Base-by-base conservation (phyloP, 2,888 invertebrate genomes). In the Dryomyza anilis region DNA sequence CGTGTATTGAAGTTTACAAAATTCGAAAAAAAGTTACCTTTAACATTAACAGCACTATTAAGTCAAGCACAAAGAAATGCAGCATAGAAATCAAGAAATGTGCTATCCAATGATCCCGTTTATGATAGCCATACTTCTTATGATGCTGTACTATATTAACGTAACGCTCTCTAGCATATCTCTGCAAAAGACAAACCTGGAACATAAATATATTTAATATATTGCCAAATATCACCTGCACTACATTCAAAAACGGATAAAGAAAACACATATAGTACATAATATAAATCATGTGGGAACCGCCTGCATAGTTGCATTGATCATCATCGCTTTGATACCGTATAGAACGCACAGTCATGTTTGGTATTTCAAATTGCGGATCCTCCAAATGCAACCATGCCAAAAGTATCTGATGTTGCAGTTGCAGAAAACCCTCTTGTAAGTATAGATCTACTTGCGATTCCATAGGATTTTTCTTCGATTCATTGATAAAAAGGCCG, bases 391-490 rank as follows among this genome's bases (percentile, higher is more conserved):
- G 61, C 56, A 64, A 70, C 76, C 78, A 78, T 62, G 71, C 70
- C 0, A 69, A 0, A 67, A 78, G 78, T 29, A 78, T 64, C 30
- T 71, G 69, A 63, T 77, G 78, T 58, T 78, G 76, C 27, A 79
- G 45, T 60, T 78, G 80, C 1, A 79, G 70, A 50, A 79, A 79
- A 0, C 80, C 80, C 55, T 79, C 79, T 1, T 74, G 73, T 45
- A 76, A 70, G 53, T 79, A 79, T n/a, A 78, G 70, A 65, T 80
- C 79, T 48, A 69, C 71, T 16, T 71, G 43, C 0, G 27, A 39
- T 3, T 69, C 23, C 0, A 56, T 2, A 39, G 70, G 66, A 2
- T 62, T 36, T 3, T 27, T 10, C 5, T 73, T 72, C 3, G 65
- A 63, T 1, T 64, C 67, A 14, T 63, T 5, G n/a, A 56, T 45